Conservation (phyloP, 2,797 vertebrate genomes). For the Macroramphosus scolopax region DNA sequence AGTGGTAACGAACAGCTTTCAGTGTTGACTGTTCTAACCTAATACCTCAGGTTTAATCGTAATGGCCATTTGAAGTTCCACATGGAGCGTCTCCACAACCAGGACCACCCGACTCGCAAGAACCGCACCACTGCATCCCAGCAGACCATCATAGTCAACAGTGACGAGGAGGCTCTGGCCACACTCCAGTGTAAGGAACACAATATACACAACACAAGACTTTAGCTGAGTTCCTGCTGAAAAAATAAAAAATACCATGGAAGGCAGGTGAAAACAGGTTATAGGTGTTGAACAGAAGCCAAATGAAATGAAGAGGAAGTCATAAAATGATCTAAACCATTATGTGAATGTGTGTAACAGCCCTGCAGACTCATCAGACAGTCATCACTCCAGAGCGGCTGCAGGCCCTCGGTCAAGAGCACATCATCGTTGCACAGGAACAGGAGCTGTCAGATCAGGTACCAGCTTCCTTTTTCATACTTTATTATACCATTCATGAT, state of each 20-base stretch:
- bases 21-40: background rate
- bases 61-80: conserved; percentile 98
- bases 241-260: too few relatives aligned
- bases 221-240: too few relatives aligned
- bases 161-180: conserved; percentile 88
- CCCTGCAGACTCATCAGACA: conserved; percentile 84
- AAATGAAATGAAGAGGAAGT: too few relatives aligned
- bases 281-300: background rate
- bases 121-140: conserved; percentile 62
- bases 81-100: conserved; percentile 91
- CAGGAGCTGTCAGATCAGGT: conserved; percentile 88
- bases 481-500: too few relatives aligned
- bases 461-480: too few relatives aligned
- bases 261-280: background rate
- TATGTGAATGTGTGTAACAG: conserved; percentile 62
- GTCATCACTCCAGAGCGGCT: conserved; percentile 84
- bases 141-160: conserved; percentile 91
- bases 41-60: conserved; percentile 87
- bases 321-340: too few relatives aligned
- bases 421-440: conserved; percentile 93
- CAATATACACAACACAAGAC: background rate
- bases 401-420: conserved; percentile 89
- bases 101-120: conserved; percentile 73
- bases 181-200: conserved; percentile 87
- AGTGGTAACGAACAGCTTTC: background rate